Conservation (phyloP, 2,888 invertebrate species). For the Luperina nickerlii region DNA sequence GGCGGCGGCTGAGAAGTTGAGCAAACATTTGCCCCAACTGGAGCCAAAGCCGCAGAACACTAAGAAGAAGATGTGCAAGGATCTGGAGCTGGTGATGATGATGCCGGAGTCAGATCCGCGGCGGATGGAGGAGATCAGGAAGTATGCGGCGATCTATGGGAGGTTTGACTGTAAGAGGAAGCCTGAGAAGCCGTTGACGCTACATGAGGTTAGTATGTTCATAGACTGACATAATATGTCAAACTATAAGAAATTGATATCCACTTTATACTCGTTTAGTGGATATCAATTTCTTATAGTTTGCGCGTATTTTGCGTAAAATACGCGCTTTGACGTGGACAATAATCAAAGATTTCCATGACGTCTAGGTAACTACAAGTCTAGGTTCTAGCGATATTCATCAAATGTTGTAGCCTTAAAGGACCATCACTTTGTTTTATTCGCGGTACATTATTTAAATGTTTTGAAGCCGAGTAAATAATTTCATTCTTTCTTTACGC, state of each 20-base stretch:
- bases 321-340: too few species aligned
- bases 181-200: constrained; percentile 98
- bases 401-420: too few species aligned
- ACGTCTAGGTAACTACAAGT: too few species aligned
- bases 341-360: too few species aligned
- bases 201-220: constrained; percentile 94
- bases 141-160: constrained; percentile 99
- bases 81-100: constrained; percentile 97
- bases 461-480: background rate
- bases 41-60: constrained; percentile 97
- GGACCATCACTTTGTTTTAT: too few species aligned
- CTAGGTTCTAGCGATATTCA: too few species aligned
- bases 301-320: too few species aligned
- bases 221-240: background rate
- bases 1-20: constrained; percentile 95
- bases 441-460: background rate
- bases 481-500: too few species aligned
- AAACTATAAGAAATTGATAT: background rate
- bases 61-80: constrained; percentile 97
- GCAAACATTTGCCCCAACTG: constrained; percentile 95
- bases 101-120: constrained; percentile 97
- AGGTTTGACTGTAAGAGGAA: constrained; percentile 99
- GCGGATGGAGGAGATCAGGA: constrained; percentile 97
- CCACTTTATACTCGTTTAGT: background rate
- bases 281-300: too few species aligned